Evolutionary conservation across 2,797 vertebrate species (phyloP).

Genomic region (Corythornis leucogaster): DNA sequence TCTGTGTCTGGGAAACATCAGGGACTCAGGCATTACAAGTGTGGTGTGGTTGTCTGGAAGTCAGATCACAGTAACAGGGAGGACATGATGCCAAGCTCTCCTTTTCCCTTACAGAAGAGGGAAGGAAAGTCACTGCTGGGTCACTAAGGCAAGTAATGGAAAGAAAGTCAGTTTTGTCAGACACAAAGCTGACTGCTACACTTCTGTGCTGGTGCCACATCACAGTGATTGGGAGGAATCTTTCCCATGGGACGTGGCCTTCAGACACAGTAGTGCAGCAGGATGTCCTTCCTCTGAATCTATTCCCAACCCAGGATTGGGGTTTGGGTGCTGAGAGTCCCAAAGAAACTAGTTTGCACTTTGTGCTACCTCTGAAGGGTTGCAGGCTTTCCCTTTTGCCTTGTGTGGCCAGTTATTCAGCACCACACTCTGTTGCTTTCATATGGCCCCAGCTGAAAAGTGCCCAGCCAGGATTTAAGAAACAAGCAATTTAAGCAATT

Average conservation of each 20-base stretch:
- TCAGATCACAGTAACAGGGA: neutral
- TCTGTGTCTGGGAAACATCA: neutral
- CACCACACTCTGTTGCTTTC: neutral
- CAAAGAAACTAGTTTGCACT: neutral
- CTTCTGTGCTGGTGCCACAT: neutral
- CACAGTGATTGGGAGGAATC: neutral
- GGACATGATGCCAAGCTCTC: neutral
- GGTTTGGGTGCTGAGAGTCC: neutral
- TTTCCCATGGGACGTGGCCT: neutral
- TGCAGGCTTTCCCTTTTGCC: too few relatives aligned
- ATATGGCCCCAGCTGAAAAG: neutral
- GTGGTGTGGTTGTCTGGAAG: neutral
- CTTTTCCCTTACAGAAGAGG: neutral
- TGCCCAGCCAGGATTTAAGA: neutral
- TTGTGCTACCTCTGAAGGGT: neutral
- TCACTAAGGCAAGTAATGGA: neutral
- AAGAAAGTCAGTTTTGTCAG: neutral
- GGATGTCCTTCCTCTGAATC: neutral
- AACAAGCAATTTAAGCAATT: neutral
- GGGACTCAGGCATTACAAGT: neutral
- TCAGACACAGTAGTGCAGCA: neutral
- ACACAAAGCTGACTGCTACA: neutral
- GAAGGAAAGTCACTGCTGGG: accelerated
- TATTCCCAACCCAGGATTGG: accelerated
- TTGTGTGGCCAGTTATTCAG: neutral